Base-by-base conservation (phyloP, 2,888 invertebrate genomes). In the Tetranychus piercei region DNA sequence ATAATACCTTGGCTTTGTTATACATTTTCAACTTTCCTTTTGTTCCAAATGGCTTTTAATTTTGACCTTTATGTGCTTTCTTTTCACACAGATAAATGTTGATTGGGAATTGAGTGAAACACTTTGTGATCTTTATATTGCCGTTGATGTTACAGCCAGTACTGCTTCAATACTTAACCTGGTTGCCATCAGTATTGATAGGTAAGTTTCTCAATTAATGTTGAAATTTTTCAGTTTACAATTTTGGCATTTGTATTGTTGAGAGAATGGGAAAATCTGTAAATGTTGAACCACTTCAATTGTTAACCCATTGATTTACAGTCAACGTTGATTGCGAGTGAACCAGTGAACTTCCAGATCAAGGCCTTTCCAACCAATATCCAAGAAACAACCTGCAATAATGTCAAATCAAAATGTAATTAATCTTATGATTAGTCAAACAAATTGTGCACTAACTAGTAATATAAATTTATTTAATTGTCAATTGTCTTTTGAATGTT, bases 121-220 rank as follows among this genome's bases (percentile, higher is more conserved):
- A 81, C 88, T 92, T 80, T 96, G 95, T 84, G 94, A 95, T 86
- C 90, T 94, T 84, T 96, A 94, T 87, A 94, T 95, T 82, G 94
- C 94, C 75, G 92, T 93, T 89, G 95, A 96, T 84, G 95, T 96
- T 81, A 93, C 91, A 79, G 94, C 94, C 83, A 94, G 94, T 80
- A 96, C 95, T 78, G 94, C 94, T 81, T 95, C 94, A 82, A 96
- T 96, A 83, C 93, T 95, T 86, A 95, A 96, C 86, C 87, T 95
- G 82, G 93, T 95, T 79, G 95, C 95, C 80, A 96, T 96, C 84
- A 94, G 94, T 81, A 91, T 95, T 85, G 95, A 96, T 88, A 91
- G 94, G 95, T 94, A 83, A 86, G 88, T 73, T 5, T 55, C 11
- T 7, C 55, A 69, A 69, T 20, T 23, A 69, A 23, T 20, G 69